Conservation (phyloP, 2,113 vertebrate species). For the Mixornis gularis region DNA sequence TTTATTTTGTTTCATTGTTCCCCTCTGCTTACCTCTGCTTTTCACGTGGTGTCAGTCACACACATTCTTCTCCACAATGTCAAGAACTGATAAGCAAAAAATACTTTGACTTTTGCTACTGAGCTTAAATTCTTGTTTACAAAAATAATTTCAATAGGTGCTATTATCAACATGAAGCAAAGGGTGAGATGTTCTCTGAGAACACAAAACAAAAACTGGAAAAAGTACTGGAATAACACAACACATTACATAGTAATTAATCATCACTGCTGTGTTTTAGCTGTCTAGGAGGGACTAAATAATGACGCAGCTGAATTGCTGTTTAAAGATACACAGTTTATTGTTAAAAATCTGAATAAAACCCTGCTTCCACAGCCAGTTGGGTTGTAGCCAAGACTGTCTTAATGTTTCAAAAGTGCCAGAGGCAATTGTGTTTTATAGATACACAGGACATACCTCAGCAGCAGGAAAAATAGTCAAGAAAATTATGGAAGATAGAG, state of each 20-base stretch:
- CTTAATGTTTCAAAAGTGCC: background rate
- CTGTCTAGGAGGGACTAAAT: background rate
- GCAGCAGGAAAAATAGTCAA: background rate
- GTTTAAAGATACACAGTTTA: background rate
- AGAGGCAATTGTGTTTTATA: background rate
- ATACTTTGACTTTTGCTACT: background rate
- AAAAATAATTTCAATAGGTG: background rate
- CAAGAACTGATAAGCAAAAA: background rate
- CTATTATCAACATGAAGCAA: background rate
- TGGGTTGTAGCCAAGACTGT: background rate
- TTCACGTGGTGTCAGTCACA: background rate
- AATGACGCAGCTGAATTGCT: background rate
- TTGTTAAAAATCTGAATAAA: constrained; percentile 17
- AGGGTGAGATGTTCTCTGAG: background rate
- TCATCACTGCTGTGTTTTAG: background rate
- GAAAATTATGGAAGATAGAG: background rate
- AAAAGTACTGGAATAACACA: background rate
- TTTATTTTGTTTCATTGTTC: background rate
- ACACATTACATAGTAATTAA: background rate
- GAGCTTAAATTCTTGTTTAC: background rate
- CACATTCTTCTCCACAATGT: background rate
- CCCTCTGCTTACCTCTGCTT: background rate
- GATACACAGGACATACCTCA: background rate
- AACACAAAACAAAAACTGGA: background rate
- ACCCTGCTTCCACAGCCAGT: background rate